Evolutionary conservation across 2,797 vertebrate species (phyloP).

Genomic region (Sylvilagus floridanus): DNA sequence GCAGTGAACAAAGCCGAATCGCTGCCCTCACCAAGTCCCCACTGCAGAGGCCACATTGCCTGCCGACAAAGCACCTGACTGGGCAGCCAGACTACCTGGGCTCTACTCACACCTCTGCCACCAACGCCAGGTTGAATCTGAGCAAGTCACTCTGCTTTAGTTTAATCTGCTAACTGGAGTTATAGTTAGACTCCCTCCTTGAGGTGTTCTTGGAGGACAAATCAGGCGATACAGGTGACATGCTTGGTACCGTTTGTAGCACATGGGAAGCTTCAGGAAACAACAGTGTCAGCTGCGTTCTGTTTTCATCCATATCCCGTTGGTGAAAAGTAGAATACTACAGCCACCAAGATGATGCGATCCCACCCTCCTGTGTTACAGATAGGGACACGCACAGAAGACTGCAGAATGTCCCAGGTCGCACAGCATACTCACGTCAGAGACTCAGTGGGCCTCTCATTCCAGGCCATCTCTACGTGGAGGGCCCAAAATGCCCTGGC

Average conservation of each 20-base stretch:
- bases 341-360: not conserved
- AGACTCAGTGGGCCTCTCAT: not conserved
- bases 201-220: not conserved
- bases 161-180: not conserved
- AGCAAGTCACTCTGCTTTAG: not conserved
- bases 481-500: accelerated
- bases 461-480: not conserved
- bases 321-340: not conserved
- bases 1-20: not conserved
- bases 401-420: not conserved
- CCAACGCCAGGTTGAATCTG: not conserved
- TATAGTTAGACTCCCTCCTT: not conserved
- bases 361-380: not conserved
- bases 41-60: not conserved
- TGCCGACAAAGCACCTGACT: not conserved
- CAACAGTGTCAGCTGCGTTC: not conserved
- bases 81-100: not conserved
- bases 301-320: not conserved
- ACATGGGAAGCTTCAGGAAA: not conserved
- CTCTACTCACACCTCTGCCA: not conserved
- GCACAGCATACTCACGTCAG: not conserved
- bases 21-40: not conserved
- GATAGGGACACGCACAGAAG: not conserved
- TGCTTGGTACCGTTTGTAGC: not conserved
- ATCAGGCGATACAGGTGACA: not conserved